phyloP scores from a whole-genome alignment of 2,797 vertebrate genomes.

The Cichlasoma orientale region DNA sequence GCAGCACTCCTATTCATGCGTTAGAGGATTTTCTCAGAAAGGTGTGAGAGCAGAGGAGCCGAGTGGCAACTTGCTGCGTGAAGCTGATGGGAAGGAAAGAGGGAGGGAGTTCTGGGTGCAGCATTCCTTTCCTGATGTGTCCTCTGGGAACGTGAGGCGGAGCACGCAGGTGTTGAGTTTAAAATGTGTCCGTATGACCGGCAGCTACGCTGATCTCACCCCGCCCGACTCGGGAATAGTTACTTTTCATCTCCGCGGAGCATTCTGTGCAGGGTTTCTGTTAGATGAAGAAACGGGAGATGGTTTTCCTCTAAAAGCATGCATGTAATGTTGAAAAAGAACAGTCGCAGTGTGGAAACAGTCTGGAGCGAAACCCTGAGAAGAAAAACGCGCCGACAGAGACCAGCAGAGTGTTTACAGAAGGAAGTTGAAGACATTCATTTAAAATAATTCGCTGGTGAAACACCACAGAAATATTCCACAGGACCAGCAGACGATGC shows the following conservation, averaged over 20 bases:
- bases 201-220: slow-evolving; percentile 8
- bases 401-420: slow-evolving; percentile 11
- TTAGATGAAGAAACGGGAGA: not conserved
- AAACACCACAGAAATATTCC: not conserved
- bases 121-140: slow-evolving; percentile 63
- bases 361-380: not conserved
- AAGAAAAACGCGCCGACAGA: not conserved
- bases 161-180: slow-evolving; percentile 50
- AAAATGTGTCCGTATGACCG: slow-evolving; percentile 1
- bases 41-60: slow-evolving; percentile 41
- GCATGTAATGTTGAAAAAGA: not conserved
- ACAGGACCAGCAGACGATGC: not conserved
- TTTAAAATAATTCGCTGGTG: slow-evolving; percentile 29
- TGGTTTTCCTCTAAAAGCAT: not conserved
- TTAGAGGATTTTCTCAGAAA: slow-evolving; percentile 52
- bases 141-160: slow-evolving; percentile 38
- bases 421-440: slow-evolving; percentile 41
- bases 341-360: not conserved
- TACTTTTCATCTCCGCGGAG: not conserved
- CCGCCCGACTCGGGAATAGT: not conserved
- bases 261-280: not conserved
- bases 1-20: not conserved
- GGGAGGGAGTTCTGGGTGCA: slow-evolving; percentile 23
- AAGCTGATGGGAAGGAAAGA: slow-evolving; percentile 6
- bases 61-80: slow-evolving; percentile 1